A percentile compares a stretch with the other conserved stretches of the same genome.
These are phyloP conservation scores for Thalassophryne amazonica DNA, from an alignment of 2,797 vertebrate genomes.

Conservation along the genomic window DNA sequence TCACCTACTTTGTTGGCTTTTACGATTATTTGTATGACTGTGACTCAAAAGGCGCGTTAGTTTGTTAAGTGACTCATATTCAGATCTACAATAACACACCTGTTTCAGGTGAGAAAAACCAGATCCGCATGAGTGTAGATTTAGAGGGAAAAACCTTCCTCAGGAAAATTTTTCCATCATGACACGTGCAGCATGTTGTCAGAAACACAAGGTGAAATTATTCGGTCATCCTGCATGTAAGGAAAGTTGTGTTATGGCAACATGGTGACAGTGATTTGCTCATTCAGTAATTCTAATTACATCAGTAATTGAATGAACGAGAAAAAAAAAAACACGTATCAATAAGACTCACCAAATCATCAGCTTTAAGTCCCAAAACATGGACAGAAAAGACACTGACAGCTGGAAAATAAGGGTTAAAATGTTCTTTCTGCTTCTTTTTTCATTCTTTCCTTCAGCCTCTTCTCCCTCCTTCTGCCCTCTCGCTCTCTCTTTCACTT, in stretches of 20 bases:
- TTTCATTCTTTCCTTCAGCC: not conserved
- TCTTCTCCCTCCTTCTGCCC: not conserved
- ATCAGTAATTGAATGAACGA: not conserved
- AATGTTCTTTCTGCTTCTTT: not conserved
- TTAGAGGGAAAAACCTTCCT: too few relatives aligned
- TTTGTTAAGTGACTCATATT: slow-evolving; percentile 41
- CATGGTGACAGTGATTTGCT: not conserved
- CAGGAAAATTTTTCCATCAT: too few relatives aligned
- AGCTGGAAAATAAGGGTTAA: not conserved
- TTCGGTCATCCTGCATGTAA: too few relatives aligned
- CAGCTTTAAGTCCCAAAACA: not conserved
- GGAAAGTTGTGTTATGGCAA: too few relatives aligned
- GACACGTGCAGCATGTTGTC: too few relatives aligned
- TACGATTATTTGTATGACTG: not conserved
- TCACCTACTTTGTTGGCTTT: not conserved
- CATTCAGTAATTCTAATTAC: too few relatives aligned
- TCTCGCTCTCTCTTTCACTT: not conserved
- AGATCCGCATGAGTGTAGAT: too few relatives aligned
- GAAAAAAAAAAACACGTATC: not conserved
- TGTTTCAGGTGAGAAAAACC: not conserved
- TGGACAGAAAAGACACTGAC: not conserved
- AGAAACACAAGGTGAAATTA: too few relatives aligned
- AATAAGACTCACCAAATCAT: slow-evolving; percentile 42
- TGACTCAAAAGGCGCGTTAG: slow-evolving; percentile 46
- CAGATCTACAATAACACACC: slow-evolving; percentile 3